Evolutionary conservation across 2,113 vertebrate species (phyloP), one percentile per base, ranked within the genome.

Genomic region (Dicrurus megarhynchus): DNA sequence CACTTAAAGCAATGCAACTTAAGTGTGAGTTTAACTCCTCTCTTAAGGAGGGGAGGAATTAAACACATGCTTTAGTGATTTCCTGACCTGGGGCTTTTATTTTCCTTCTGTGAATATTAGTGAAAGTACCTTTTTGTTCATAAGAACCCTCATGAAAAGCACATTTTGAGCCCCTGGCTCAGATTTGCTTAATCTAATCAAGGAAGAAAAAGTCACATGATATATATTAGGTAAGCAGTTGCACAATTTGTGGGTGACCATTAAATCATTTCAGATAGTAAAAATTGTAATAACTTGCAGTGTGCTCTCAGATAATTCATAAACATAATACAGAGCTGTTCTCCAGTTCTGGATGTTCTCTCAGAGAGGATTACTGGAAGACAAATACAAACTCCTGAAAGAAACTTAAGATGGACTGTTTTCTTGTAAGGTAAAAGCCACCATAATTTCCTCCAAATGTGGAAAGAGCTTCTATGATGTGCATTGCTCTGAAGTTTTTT

Each of bases 81-180:
- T 97, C 95, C 95, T 94, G 95, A 95, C 92, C 87, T 92, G 75
- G 20, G 68, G 90, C 83, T 96, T 94, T 95, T 96, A 96, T 94
- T 97, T 96, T 96, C 87, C 90, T 97, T 95, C 87, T 94, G 95
- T 89, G 95, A 93, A 96, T 96, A 95, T 95, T 89, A 82, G 95
- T 96, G 84, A 96, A 95, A 97, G 94, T 91, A 93, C 95, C 90
- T 95, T 96, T 96, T 93, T 96, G 82, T 96, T 96, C 95, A 41
- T 65, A 95, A 70, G 85, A 93, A 44, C 47, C 24, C 22, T 94
- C 93, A 84, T 88, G 88, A 90, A 96, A 97, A 96, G 84, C 85
- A 91, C 52, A 86, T 95, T 96, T 91, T 77, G 93, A 94, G 85
- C 85, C 90, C 76, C 87, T 95, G 85, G 87, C 92, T 90, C 76